phyloP scores from a whole-genome alignment of 2,113 vertebrate species.

The Sinocyclocheilus rhinocerous region DNA sequence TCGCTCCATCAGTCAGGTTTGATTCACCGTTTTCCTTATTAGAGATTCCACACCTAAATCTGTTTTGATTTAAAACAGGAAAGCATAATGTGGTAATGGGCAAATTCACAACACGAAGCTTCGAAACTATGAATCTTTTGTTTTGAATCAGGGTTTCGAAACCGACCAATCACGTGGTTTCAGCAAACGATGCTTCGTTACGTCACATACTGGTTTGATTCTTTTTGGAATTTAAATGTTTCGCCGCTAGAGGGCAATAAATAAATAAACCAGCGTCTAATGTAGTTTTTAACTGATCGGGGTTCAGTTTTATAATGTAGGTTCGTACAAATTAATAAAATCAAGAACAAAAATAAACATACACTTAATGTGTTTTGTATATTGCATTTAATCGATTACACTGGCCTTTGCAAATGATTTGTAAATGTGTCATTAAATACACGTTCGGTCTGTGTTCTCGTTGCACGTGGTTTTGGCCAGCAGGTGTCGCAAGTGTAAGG shows the following conservation, averaged over 20 bases:
- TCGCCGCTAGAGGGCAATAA: background rate
- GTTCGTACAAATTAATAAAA: no score
- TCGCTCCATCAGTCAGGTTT: background rate
- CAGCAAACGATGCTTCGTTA: background rate
- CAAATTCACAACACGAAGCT: background rate
- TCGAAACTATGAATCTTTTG: background rate
- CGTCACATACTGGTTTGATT: background rate
- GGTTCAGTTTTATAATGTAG: no score
- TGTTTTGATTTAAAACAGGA: background rate
- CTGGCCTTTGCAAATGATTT: background rate
- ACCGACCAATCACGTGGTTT: background rate
- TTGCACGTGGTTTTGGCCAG: background rate
- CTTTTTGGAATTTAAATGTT: background rate
- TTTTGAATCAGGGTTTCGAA: background rate
- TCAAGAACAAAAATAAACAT: no score
- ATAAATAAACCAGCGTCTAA: background rate
- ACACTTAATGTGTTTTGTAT: no score
- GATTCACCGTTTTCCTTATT: background rate
- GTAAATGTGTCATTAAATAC: background rate
- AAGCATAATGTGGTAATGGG: background rate
- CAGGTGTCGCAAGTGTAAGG: background rate
- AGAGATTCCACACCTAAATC: background rate
- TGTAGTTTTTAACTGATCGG: no score
- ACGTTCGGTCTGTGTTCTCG: background rate
- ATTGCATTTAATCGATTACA: no score